phyloP scores from a whole-genome alignment of 2,888 invertebrate species.

The Julus scandinavius region DNA sequence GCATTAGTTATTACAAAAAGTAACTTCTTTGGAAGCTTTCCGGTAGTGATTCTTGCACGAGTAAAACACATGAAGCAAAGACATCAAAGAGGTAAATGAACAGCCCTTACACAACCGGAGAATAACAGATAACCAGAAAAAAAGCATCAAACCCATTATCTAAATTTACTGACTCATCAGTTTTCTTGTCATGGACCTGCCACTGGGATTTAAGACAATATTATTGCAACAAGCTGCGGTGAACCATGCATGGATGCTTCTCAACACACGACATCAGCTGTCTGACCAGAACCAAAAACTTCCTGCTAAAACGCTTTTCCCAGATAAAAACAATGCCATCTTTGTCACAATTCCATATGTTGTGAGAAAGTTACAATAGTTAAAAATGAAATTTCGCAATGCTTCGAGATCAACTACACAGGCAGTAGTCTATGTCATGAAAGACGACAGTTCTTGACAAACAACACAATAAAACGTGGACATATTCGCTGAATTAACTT shows the following conservation, averaged over 20 bases:
- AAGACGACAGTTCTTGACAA: not conserved
- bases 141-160: not conserved
- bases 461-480: no score
- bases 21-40: not conserved
- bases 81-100: slow-evolving; percentile 16
- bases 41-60: not conserved
- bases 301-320: slow-evolving; percentile 42
- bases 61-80: slow-evolving; percentile 3
- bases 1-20: not conserved
- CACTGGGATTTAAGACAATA: slow-evolving; percentile 16
- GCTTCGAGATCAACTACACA: not conserved
- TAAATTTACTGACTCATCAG: slow-evolving; percentile 49
- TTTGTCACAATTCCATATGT: slow-evolving; percentile 6
- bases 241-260: slow-evolving; percentile 36
- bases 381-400: not conserved
- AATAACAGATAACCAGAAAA: not conserved
- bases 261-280: slow-evolving; percentile 43
- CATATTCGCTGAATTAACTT: no score
- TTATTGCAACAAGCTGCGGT: slow-evolving; percentile 24
- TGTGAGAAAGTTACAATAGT: not conserved
- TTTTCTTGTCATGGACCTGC: slow-evolving; percentile 47
- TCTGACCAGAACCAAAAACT: slow-evolving; percentile 50
- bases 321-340: not conserved
- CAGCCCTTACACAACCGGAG: not conserved
- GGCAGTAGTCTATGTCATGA: no score